Conservation (phyloP, 2,888 invertebrate species). For the Eledona agricola region DNA sequence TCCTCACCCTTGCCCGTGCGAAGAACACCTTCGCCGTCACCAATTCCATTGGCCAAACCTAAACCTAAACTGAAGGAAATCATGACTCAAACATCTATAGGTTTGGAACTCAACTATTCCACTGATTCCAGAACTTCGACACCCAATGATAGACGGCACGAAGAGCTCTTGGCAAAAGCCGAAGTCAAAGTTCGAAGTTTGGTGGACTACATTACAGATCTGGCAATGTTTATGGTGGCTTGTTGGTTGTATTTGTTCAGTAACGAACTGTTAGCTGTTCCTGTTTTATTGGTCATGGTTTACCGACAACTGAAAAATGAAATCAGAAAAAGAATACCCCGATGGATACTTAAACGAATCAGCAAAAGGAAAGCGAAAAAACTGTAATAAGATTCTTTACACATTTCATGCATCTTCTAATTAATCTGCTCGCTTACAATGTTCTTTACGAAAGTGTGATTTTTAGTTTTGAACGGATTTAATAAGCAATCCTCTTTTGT, state of each 20-base stretch:
- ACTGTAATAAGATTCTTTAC: constrained; percentile 1
- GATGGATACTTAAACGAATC: constrained; percentile 46
- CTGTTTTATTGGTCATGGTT: constrained; percentile 77
- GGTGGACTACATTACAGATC: constrained; percentile 77
- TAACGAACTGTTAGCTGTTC: constrained; percentile 81
- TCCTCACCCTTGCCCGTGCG: constrained; percentile 42
- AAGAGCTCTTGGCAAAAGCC: constrained; percentile 70
- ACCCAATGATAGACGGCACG: constrained; percentile 57
- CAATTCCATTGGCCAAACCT: constrained; percentile 46
- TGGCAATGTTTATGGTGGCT: constrained; percentile 78
- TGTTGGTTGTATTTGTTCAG: constrained; percentile 85
- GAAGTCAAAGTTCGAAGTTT: constrained; percentile 74
- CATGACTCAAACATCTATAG: constrained; percentile 59
- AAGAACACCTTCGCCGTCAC: constrained; percentile 42
- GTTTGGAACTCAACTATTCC: constrained; percentile 55
- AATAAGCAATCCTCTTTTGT: no score
- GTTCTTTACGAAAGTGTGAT: no score
- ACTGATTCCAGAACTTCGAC: constrained; percentile 41
- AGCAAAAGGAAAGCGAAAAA: constrained; percentile 32
- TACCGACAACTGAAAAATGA: constrained; percentile 80
- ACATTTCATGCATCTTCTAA: no score
- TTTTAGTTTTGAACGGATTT: no score
- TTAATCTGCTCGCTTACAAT: no score
- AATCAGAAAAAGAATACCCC: constrained; percentile 57
- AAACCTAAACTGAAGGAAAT: constrained; percentile 56